Base-by-base conservation (phyloP, 2,888 invertebrate genomes). In the Rhodophaea formosa region DNA sequence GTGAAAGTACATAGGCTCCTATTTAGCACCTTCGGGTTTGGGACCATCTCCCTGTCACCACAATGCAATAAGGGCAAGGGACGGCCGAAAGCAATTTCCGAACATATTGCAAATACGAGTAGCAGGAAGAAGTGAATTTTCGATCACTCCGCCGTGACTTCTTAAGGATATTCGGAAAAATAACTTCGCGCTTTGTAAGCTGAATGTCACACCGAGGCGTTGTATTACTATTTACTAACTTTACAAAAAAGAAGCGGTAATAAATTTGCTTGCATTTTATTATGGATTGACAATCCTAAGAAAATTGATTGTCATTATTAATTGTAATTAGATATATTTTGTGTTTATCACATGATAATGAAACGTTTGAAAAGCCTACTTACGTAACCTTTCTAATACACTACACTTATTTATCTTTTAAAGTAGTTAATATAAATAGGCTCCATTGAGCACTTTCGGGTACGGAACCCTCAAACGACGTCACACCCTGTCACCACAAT, bases 61-160 rank as follows among this genome's bases (percentile, higher is more conserved):
- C 49, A 49, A 53, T 58, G 53, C 47, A 43, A 45, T 43, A 39
- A 15, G 32, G 46, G 42, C 10, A 17, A 17, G 45, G 49, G 30
- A 49, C 32, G 49, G 62, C 58, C 56, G 70, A 71, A 75, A 74
- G 73, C 72, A 78, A 77, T 77, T 72, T 72, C 47, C 67, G 67
- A 72, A 72, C 77, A 79, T 79, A 79, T 78, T 76, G 71, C 71
- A 62, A 70, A 70, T 65, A n/a, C n/a, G n/a, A n/a, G n/a, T n/a
- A 72, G 65, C 60, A 59, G 59, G 59, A 66, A 64, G 69, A 68
- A 68, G 63, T 67, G 71, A 72, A 74, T 72, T 72, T 68, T 58
- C 68, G 65, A 70, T 72, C 65, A 68, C 63, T 63, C 63, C 32
- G 61, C 65, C 57, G 65, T 66, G 66, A 67, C 68, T 61, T 65